Percentiles rank a stretch among this genome's conserved stretches.
These are phyloP conservation scores for Phymorhynchus buccinoides DNA, from an alignment of 1,140 invertebrate genomes.

Conservation along the genomic window DNA sequence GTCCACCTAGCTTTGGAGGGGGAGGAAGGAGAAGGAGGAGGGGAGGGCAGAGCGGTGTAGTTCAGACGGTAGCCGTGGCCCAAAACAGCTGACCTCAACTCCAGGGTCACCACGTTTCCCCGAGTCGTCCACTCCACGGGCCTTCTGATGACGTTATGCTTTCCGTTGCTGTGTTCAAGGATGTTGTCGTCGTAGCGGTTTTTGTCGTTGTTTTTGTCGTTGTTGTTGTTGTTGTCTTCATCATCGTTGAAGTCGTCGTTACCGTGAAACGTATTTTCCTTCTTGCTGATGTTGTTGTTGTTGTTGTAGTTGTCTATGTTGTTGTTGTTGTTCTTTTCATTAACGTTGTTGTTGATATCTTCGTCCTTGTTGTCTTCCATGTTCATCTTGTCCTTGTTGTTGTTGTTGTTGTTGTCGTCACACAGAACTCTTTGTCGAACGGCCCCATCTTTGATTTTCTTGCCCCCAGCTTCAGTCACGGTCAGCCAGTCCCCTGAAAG, in stretches of 20 bases:
- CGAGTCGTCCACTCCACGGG: conserved; percentile 30
- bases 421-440: conserved; percentile 9
- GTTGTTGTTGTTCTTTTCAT: too few species aligned
- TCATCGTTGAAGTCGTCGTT: too few species aligned
- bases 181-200: too few species aligned
- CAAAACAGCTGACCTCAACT: not conserved
- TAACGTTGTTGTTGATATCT: too few species aligned
- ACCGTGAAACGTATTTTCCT: too few species aligned
- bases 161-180: not conserved
- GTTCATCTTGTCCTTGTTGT: too few species aligned
- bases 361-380: too few species aligned
- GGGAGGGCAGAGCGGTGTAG: not conserved
- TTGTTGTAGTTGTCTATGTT: too few species aligned
- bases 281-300: too few species aligned
- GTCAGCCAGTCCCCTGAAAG: conserved; percentile 32
- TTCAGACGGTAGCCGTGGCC: conserved; percentile 32
- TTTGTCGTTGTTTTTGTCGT: too few species aligned
- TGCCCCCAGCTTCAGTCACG: not conserved
- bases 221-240: not conserved
- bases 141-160: too few species aligned
- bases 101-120: conserved; percentile 17
- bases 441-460: not conserved
- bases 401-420: not conserved
- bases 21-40: not conserved
- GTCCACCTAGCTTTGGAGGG: not conserved